These are phyloP conservation scores for Rhopalosiphum maidis DNA, from an alignment of 1,140 invertebrate genomes.

Conservation along the genomic window DNA sequence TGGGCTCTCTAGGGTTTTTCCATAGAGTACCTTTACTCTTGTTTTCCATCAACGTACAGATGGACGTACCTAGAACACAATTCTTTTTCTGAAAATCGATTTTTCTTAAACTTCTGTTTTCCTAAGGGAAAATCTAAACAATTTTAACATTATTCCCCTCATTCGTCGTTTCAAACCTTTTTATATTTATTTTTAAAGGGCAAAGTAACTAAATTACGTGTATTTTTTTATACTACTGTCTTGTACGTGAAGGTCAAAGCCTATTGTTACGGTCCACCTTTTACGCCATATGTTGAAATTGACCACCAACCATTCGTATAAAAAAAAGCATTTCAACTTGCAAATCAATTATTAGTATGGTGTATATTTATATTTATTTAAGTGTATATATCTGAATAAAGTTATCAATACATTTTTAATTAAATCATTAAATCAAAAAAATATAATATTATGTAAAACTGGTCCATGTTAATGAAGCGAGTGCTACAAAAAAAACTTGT, in stretches of 20 bases:
- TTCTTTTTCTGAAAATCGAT: conserved; percentile 30
- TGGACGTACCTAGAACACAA: background rate
- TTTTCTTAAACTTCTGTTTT: conserved; percentile 21
- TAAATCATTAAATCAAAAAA: too few species aligned
- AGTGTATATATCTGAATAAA: background rate
- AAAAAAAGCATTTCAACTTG: background rate
- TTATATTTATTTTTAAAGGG: conserved; percentile 44
- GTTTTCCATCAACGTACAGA: background rate
- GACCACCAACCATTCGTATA: background rate
- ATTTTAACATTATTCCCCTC: conserved; percentile 32
- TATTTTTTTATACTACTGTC: conserved; percentile 1
- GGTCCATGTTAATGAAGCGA: too few species aligned
- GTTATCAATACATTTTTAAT: too few species aligned
- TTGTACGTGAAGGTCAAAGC: conserved; percentile 38
- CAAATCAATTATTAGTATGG: background rate
- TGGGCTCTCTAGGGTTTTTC: background rate
- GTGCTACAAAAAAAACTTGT: too few species aligned
- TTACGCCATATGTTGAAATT: conserved; percentile 20
- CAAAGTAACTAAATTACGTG: conserved; percentile 26
- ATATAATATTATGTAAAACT: too few species aligned
- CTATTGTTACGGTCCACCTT: conserved; percentile 45
- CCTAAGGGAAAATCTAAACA: conserved; percentile 32
- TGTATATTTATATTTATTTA: background rate
- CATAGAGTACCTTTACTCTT: background rate
- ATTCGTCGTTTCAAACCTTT: conserved; percentile 22